Evolutionary conservation across 2,113 vertebrate species (phyloP), one percentile per base, ranked within the genome.

Genomic region (Rhizomys pruinosus): DNA sequence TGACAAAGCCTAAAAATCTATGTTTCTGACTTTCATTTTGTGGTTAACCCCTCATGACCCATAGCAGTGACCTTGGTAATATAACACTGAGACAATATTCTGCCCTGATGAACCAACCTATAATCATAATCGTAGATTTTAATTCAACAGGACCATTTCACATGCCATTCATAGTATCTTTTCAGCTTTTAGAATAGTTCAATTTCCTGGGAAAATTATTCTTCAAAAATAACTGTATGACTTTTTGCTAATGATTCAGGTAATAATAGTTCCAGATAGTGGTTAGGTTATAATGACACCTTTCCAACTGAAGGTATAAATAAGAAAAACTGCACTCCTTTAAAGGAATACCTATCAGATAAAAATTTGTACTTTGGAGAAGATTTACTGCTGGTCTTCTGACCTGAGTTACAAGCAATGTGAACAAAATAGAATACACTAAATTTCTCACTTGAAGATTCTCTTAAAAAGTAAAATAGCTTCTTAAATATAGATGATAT

Each of bases 251-350:
- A 91, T 95, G 90, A 57, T 92, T 95, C 77, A 87, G 85, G 42
- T 61, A 85, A 96, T 61, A 95, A 91, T 44, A 81, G 79, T 93
- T 91, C 47, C 64, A 80, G 77, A 80, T 63, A 7, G 42, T 90
- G 34, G 55, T 87, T 69, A 4, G 34, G 55, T 87, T 69, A 4
- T 59, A 64, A 39, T 57, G 94, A 29, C 63, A 95, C 23, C 22
- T 94, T 91, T 91, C n/a, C 93, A 93, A 91, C 15, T 95, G 55
- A 93, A 96, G 66, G 32, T 78, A 91, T 93, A 96, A 95, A 92
- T 94, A 89, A 95, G 74, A 90, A 96, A 73, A 19, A 74, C 63
- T 1, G 0, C 52, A 37, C 72, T 71, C n/a, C 66, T 90, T 91
- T 84, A 68, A 92, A 94, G 76, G 3, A 73, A 89, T 84, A 91